A percentile compares a stretch with the other conserved stretches of the same genome.
These are phyloP conservation scores for Pycnomerus fuliginosus DNA, from an alignment of 2,888 invertebrate species.

Conservation along the genomic window DNA sequence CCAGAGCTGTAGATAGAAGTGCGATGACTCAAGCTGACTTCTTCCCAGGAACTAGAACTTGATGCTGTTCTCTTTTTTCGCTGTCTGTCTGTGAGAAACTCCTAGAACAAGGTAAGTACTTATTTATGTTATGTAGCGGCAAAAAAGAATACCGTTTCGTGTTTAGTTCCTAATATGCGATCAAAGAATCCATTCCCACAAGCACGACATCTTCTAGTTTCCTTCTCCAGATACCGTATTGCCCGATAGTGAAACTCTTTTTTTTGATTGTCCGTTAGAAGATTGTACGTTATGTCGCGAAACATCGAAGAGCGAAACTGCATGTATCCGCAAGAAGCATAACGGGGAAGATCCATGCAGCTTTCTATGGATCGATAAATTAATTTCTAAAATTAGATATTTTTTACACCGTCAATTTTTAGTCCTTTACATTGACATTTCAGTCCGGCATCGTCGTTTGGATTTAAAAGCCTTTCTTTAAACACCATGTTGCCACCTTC, in stretches of 20 bases:
- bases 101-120: not conserved
- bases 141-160: conserved; percentile 35
- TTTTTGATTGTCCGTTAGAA: conserved; percentile 64
- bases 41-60: conserved; percentile 1
- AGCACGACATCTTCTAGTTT: conserved; percentile 58
- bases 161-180: conserved; percentile 51
- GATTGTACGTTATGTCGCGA: conserved; percentile 61
- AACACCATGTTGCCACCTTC: conserved; percentile 46
- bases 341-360: conserved; percentile 58
- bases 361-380: conserved; percentile 47
- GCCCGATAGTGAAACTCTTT: conserved; percentile 62
- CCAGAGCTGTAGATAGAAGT: conserved; percentile 4
- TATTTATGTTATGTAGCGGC: too few relatives aligned
- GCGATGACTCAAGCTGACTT: conserved; percentile 1
- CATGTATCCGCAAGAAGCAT: conserved; percentile 64
- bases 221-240: conserved; percentile 59
- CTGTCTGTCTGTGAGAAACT: conserved; percentile 1
- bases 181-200: conserved; percentile 62
- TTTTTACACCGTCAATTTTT: conserved; percentile 43
- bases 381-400: conserved; percentile 5
- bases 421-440: conserved; percentile 53
- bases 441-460: conserved; percentile 41
- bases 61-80: not conserved
- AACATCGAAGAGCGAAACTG: conserved; percentile 60
- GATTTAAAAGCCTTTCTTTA: conserved; percentile 43